Evolutionary conservation across 2,113 vertebrate species (phyloP).

Genomic region (Apeltes quadracus): DNA sequence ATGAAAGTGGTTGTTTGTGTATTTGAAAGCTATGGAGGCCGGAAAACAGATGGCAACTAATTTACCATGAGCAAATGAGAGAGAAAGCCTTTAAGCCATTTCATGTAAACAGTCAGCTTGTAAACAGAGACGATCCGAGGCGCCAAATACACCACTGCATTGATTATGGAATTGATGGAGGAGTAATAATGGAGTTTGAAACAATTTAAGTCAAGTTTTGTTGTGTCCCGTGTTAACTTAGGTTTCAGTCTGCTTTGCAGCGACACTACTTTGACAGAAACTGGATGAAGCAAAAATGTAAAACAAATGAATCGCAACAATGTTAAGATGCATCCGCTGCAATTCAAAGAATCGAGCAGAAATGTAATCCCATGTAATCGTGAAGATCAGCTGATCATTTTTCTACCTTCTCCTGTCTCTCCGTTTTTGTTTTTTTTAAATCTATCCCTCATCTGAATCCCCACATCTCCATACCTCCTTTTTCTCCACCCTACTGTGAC

Average conservation of each 20-base stretch:
- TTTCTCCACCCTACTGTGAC: conserved; percentile 9
- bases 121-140: conserved; percentile 48
- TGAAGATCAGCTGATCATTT: conserved; percentile 35
- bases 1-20: conserved; percentile 17
- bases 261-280: background rate
- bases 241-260: conserved; percentile 12
- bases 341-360: conserved; percentile 35
- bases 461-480: conserved; percentile 6
- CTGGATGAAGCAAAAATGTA: conserved; percentile 3
- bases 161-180: conserved; percentile 32
- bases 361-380: conserved; percentile 37
- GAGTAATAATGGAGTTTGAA: conserved; percentile 13
- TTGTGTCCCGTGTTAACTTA: conserved; percentile 35
- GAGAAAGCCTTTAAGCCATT: conserved; percentile 60
- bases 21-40: conserved; percentile 41
- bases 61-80: conserved; percentile 55
- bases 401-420: background rate
- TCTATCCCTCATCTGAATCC: no score
- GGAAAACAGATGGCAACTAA: conserved; percentile 55
- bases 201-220: conserved; percentile 38
- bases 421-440: conserved; percentile 14
- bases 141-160: conserved; percentile 35
- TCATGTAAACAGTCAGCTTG: conserved; percentile 51
- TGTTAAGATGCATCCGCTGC: conserved; percentile 23
- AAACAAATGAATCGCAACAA: conserved; percentile 20